Conservation (phyloP, 2,113 vertebrate species). For the Seriola aureovittata region DNA sequence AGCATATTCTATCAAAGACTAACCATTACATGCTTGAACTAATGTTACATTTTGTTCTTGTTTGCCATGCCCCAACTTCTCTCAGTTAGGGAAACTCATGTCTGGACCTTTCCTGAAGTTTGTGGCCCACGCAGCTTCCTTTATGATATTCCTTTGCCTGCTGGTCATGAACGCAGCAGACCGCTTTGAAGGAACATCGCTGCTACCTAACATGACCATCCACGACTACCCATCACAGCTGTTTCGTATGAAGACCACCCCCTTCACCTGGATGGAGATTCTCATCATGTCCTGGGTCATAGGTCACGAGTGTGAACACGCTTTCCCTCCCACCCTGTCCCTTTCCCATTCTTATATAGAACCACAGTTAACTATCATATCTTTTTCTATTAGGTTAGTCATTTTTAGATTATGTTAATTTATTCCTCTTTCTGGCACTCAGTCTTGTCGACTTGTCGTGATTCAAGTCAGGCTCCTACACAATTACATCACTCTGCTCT, state of each 20-base stretch:
- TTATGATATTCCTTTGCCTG: conserved; percentile 94
- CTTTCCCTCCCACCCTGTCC: neutral
- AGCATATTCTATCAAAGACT: neutral
- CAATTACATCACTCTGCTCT: conserved; percentile 24
- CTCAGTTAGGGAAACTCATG: conserved; percentile 93
- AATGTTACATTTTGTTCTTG: neutral
- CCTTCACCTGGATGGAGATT: conserved; percentile 97
- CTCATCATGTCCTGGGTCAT: conserved; percentile 97
- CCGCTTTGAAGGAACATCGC: conserved; percentile 92
- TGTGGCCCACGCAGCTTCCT: conserved; percentile 95
- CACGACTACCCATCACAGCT: conserved; percentile 92
- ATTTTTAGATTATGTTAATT: neutral
- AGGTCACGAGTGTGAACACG: conserved; percentile 84
- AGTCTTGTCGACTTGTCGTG: neutral
- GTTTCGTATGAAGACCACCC: conserved; percentile 96
- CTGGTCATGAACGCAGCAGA: conserved; percentile 96
- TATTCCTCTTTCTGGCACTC: conserved; percentile 1
- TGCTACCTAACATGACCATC: conserved; percentile 93
- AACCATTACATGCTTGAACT: neutral
- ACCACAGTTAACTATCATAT: neutral
- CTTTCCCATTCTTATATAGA: neutral
- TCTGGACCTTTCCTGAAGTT: conserved; percentile 97
- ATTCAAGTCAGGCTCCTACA: conserved; percentile 30
- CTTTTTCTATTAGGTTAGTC: neutral
- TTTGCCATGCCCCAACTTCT: conserved; percentile 9